These are phyloP conservation scores for Sebastolobus alascanus DNA, from an alignment of 2,797 vertebrate genomes.

Conservation along the genomic window DNA sequence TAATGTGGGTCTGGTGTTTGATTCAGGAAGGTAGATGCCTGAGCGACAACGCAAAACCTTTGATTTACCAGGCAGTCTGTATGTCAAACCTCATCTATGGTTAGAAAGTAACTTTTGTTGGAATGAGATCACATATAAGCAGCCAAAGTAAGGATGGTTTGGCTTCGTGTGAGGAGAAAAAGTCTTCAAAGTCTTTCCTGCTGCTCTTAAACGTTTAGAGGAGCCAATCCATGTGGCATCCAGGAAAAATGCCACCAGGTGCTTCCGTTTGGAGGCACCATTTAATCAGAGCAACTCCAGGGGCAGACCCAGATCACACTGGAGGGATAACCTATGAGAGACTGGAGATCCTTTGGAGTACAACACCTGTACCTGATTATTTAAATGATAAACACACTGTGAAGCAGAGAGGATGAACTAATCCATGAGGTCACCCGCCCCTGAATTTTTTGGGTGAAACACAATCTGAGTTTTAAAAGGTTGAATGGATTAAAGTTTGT, in stretches of 20 bases:
- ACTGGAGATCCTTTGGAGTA: background rate
- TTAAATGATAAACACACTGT: conserved; percentile 1
- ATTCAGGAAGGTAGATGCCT: background rate
- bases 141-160: background rate
- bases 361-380: conserved; percentile 32
- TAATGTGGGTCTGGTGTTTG: background rate
- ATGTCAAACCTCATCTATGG: conserved; percentile 11
- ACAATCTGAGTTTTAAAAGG: background rate
- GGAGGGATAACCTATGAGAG: background rate
- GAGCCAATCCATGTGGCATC: background rate
- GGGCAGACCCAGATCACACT: background rate
- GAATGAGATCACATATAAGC: conserved; percentile 7
- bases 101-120: background rate
- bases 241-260: conserved; percentile 10
- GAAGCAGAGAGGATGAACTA: conserved; percentile 1
- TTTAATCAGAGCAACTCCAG: conserved; percentile 6
- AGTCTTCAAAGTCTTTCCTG: background rate
- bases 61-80: background rate
- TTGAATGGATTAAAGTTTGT: background rate
- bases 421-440: conserved; percentile 7
- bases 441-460: background rate
- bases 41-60: background rate
- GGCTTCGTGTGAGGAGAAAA: background rate
- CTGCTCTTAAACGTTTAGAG: background rate
- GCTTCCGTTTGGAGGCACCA: conserved; percentile 9